Percentiles rank a stretch among this genome's conserved stretches.
Evolutionary conservation across 2,797 vertebrate genomes (phyloP).

Genomic region (Telmatherina bonti): DNA sequence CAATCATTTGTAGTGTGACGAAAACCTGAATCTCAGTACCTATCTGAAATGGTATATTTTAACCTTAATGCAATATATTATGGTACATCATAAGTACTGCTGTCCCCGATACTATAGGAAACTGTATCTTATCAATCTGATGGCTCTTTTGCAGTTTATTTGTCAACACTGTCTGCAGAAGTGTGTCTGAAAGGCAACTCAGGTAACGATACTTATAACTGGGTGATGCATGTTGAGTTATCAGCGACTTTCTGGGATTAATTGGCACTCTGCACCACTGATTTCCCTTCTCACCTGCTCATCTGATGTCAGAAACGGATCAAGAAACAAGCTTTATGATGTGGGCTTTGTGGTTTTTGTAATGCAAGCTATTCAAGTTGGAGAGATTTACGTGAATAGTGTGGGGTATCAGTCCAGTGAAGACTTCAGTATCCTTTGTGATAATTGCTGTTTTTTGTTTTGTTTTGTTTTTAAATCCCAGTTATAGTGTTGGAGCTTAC

Average conservation of each 20-base stretch:
- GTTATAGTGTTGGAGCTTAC: slow-evolving; percentile 34
- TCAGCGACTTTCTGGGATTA: slow-evolving; percentile 41
- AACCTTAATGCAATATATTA: slow-evolving; percentile 54
- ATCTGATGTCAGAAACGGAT: slow-evolving; percentile 43
- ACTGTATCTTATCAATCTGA: slow-evolving; percentile 54
- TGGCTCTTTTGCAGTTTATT: slow-evolving; percentile 65
- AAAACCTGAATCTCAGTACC: slow-evolving; percentile 20
- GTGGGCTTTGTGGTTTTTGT: slow-evolving; percentile 26
- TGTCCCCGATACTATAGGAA: slow-evolving; percentile 28
- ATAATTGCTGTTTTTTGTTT: slow-evolving; percentile 13
- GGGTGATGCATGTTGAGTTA: slow-evolving; percentile 38
- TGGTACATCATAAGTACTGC: slow-evolving; percentile 45
- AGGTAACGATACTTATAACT: slow-evolving; percentile 69
- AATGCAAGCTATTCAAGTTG: slow-evolving; percentile 22
- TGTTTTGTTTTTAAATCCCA: slow-evolving; percentile 2
- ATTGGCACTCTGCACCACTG: slow-evolving; percentile 22
- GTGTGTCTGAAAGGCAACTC: slow-evolving; percentile 74
- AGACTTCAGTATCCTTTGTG: slow-evolving; percentile 24
- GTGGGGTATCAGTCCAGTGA: slow-evolving; percentile 35
- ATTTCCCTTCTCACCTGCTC: slow-evolving; percentile 22
- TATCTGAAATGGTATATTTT: slow-evolving; percentile 21
- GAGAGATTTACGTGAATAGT: slow-evolving; percentile 20
- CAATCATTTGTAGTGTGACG: slow-evolving; percentile 21
- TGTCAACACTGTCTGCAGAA: slow-evolving; percentile 68
- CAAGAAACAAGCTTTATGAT: slow-evolving; percentile 32